Evolutionary conservation across 2,797 vertebrate genomes (phyloP), one percentile per base, ranked within the genome.

Genomic region (Lindbergichthys nudifrons): DNA sequence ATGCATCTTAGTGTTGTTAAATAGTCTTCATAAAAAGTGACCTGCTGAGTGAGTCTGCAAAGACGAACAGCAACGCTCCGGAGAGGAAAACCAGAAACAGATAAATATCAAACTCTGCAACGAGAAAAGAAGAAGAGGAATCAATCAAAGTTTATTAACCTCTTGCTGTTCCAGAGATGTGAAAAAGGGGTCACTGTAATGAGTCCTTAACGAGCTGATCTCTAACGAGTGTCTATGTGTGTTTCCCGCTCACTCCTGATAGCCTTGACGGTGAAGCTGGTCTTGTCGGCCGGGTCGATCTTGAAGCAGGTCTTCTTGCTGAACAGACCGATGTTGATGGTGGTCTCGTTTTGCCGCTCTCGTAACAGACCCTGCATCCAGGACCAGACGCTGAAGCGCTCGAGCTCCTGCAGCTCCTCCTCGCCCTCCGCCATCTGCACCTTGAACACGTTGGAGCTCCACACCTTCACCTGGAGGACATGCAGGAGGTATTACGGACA

Each of bases 11-110:
- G 57, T 18, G 10, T 1, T 18, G 10, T 36, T n/a, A 23, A 77
- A 65, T 21, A 21, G 21, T 9, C 8, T 3, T 18, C 16, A 41
- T 1, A 46, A 43, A 26, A 53, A 77, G 42, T 83, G 92, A 99
- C 98, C 97, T 96, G 96, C 98, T 99, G 67, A 99, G 93, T 4
- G 90, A 73, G 47, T 97, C 95, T 50, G 97, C 96, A 82, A 95
- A 97, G 86, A 96, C 81, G 77, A 98, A 98, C 65, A 99, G 79
- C 66, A 91, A 32, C 18, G 95, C 81, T 75, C 98, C 98, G 80
- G 95, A 74, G n/a, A 98, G 88, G 82, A 96, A 99, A 56, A 98
- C 83, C 53, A 96, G 15, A 85, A 98, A 96, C 63, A 98, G 92
- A 79, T 94, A 97, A 19, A 97, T 92, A 78, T 99, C 97, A 92